Base-by-base conservation (phyloP, 2,797 vertebrate species). In the Neomorphus geoffroyi region DNA sequence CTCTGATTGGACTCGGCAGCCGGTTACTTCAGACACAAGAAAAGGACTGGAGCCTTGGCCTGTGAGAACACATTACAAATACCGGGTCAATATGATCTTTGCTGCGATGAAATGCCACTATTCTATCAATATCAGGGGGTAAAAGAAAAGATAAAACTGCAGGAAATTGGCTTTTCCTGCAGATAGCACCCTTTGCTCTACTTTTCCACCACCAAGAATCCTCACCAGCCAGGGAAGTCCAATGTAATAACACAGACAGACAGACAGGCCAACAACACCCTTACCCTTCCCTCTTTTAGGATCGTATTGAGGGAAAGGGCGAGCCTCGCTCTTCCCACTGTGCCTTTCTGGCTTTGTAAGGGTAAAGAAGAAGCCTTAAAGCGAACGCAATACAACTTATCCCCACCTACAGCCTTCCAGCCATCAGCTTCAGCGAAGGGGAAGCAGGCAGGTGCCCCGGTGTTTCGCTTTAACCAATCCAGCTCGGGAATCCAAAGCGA, bases 321-420 rank as follows among this genome's bases (percentile, higher is more conserved):
- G 54, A 24, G 58, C 26, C 51, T 58, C 1, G 9, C 57, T 33
- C 37, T 18, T 30, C 9, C 51, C 51, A 79, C 30, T 3, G 35
- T 11, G 43, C 18, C 45, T 73, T 64, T 28, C 56, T 35, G 60
- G n/a, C 65, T n/a, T 61, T 54, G 62, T 3, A 50, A 56, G 7
- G 33, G 21, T 26, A 32, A 43, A 43, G 32, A 41, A 82, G 57
- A 39, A 70, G 50, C 33, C 57, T 48, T 35, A 8, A 48, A 56
- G 28, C 2, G n/a, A 57, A 27, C 1, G 11, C 62, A 24, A 4
- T 2, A 33, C 1, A 3, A 57, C 57, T 51, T 33, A 17, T 51
- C 37, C 72, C 58, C 30, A 24, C 65, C 24, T n/a, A 45, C 50
- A 13, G 13, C n/a, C n/a, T 72, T 39, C 27, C 41, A 30, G 6